Evolutionary conservation across 2,888 invertebrate species (phyloP).

Genomic region (Stenchaetothrips biformis): DNA sequence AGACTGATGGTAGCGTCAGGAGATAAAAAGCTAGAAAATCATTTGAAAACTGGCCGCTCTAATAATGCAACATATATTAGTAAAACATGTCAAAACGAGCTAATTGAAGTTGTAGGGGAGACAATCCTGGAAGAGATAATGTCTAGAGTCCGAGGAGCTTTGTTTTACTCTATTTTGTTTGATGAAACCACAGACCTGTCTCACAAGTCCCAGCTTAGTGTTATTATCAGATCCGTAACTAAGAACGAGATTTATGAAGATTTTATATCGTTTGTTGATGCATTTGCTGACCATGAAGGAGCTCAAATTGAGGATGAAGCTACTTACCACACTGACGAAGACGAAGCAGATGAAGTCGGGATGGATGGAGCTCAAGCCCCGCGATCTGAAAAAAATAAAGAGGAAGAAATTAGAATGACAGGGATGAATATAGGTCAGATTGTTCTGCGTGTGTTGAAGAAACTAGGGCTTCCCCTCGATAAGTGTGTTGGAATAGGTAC

Average conservation of each 20-base stretch:
- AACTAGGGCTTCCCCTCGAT: too few relatives aligned
- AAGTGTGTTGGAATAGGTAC: too few relatives aligned
- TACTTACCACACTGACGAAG: slow-evolving; percentile 7
- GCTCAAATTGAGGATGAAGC: slow-evolving; percentile 4
- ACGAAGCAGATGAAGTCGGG: background rate
- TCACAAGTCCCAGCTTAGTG: slow-evolving; percentile 34
- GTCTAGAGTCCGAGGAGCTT: slow-evolving; percentile 16
- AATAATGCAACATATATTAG: slow-evolving; percentile 35
- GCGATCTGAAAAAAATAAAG: too few relatives aligned
- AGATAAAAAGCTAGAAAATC: background rate
- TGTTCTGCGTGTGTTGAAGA: too few relatives aligned
- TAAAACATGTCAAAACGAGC: slow-evolving; percentile 35
- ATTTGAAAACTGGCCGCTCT: slow-evolving; percentile 32
- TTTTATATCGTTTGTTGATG: slow-evolving; percentile 34
- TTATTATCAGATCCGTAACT: slow-evolving; percentile 33
- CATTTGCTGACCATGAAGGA: slow-evolving; percentile 25
- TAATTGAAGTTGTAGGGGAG: slow-evolving; percentile 34
- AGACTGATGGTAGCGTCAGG: slow-evolving; percentile 30
- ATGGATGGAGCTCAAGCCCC: too few relatives aligned
- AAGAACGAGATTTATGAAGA: slow-evolving; percentile 33
- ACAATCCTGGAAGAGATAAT: slow-evolving; percentile 26
- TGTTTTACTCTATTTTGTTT: slow-evolving; percentile 33
- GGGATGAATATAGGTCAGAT: too few relatives aligned
- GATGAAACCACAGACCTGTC: slow-evolving; percentile 35
- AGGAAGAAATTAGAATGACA: too few relatives aligned